A percentile compares a stretch with the other conserved stretches of the same genome.
These are phyloP conservation scores for Micropoecilia bifurca DNA, from an alignment of 2,797 vertebrate genomes.

Conservation along the genomic window DNA sequence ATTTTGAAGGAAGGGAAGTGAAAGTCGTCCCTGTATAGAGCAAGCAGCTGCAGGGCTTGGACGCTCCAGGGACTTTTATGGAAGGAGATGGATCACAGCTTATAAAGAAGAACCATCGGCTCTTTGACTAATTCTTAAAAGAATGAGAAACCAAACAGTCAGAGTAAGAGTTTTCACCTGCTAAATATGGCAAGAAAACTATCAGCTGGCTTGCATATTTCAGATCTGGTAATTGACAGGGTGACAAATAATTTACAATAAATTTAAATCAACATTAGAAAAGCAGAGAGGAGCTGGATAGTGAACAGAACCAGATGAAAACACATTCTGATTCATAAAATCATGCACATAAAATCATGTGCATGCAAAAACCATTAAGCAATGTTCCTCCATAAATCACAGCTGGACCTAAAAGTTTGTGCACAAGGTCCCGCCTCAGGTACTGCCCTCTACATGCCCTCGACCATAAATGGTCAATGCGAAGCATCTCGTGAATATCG, in stretches of 20 bases:
- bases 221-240: conserved; percentile 21
- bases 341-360: no score
- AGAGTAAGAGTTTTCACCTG: not conserved
- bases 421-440: no score
- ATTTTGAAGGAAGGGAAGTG: conserved; percentile 68
- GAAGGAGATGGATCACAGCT: conserved; percentile 43
- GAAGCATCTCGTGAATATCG: no score
- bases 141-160: conserved; percentile 22
- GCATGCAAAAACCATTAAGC: no score
- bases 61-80: conserved; percentile 47
- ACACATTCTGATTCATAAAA: no score
- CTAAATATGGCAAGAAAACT: not conserved
- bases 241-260: conserved; percentile 21
- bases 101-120: conserved; percentile 12
- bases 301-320: not conserved
- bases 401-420: no score
- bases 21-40: conserved; percentile 70
- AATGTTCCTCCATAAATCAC: no score
- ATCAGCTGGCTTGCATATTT: not conserved
- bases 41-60: conserved; percentile 71
- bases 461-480: no score
- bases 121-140: conserved; percentile 1
- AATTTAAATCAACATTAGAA: not conserved
- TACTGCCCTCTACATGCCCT: no score
- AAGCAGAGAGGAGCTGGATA: not conserved